These are phyloP conservation scores for Anarrhichthys ocellatus DNA, from an alignment of 2,113 vertebrate species.

Conservation along the genomic window DNA sequence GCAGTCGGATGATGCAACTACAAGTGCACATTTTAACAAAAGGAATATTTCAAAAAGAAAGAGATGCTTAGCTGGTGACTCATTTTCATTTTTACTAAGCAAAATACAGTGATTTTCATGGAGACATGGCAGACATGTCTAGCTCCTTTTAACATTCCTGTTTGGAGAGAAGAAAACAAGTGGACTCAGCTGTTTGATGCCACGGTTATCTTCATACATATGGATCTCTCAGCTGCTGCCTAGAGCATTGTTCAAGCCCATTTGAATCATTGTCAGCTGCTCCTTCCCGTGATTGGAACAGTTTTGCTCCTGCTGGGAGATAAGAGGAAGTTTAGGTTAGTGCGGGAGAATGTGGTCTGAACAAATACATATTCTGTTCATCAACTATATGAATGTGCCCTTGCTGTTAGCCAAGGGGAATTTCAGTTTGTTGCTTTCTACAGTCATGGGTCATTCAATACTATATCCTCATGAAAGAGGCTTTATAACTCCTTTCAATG, in stretches of 20 bases:
- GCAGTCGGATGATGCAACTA: background rate
- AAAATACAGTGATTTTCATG: slow-evolving; percentile 53
- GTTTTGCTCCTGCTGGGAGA: slow-evolving; percentile 31
- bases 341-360: slow-evolving; percentile 3
- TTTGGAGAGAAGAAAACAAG: slow-evolving; percentile 46
- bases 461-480: slow-evolving; percentile 1
- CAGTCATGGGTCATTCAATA: slow-evolving; percentile 18
- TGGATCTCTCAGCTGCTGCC: slow-evolving; percentile 46
- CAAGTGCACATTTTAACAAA: background rate
- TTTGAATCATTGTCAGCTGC: slow-evolving; percentile 63
- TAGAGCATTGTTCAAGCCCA: slow-evolving; percentile 41
- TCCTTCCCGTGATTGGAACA: slow-evolving; percentile 46
- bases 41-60: slow-evolving; percentile 7
- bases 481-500: slow-evolving; percentile 15
- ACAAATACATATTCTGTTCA: slow-evolving; percentile 26
- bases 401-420: background rate
- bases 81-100: slow-evolving; percentile 39
- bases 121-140: slow-evolving; percentile 30
- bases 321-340: slow-evolving; percentile 39
- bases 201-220: slow-evolving; percentile 58
- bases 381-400: slow-evolving; percentile 6
- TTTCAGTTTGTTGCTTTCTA: background rate
- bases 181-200: slow-evolving; percentile 60
- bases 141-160: slow-evolving; percentile 37
- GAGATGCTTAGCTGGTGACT: slow-evolving; percentile 28